These are phyloP conservation scores for Porites evermanni DNA, from an alignment of 92 coral and sea anemone species.

Conservation along the genomic window DNA sequence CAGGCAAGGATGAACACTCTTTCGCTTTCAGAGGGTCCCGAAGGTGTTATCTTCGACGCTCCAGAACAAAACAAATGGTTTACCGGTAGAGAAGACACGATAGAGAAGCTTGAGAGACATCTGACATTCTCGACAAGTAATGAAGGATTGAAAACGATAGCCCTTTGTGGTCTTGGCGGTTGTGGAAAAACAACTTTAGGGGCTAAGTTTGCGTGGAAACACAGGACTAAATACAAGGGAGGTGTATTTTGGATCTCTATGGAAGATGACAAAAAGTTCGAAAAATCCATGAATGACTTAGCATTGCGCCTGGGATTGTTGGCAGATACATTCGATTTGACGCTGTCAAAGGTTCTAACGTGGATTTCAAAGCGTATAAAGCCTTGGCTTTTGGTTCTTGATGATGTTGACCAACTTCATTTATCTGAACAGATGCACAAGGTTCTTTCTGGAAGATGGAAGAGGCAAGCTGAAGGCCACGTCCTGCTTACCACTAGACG, in stretches of 20 bases:
- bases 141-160: background rate
- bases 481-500: slow-evolving; percentile 81
- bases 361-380: slow-evolving; percentile 50
- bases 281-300: slow-evolving; percentile 67
- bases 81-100: slow-evolving; percentile 27
- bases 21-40: background rate
- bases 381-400: slow-evolving; percentile 77
- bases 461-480: slow-evolving; percentile 60
- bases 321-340: slow-evolving; percentile 55
- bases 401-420: slow-evolving; percentile 69
- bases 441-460: slow-evolving; percentile 36
- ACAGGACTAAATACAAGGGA: slow-evolving; percentile 58
- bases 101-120: background rate
- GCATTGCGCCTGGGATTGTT: slow-evolving; percentile 57
- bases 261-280: slow-evolving; percentile 38
- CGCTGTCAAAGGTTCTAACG: slow-evolving; percentile 60
- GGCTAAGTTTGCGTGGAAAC: slow-evolving; percentile 32
- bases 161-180: slow-evolving; percentile 59
- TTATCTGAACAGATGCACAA: slow-evolving; percentile 33
- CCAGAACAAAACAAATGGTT: slow-evolving; percentile 53
- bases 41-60: slow-evolving; percentile 18
- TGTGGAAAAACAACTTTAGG: slow-evolving; percentile 52
- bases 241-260: slow-evolving; percentile 92
- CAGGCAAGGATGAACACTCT: background rate
- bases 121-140: background rate